Evolutionary conservation across 2,113 vertebrate genomes (phyloP), one percentile per base, ranked within the genome.

Genomic region (Melanerpes formicivorus): DNA sequence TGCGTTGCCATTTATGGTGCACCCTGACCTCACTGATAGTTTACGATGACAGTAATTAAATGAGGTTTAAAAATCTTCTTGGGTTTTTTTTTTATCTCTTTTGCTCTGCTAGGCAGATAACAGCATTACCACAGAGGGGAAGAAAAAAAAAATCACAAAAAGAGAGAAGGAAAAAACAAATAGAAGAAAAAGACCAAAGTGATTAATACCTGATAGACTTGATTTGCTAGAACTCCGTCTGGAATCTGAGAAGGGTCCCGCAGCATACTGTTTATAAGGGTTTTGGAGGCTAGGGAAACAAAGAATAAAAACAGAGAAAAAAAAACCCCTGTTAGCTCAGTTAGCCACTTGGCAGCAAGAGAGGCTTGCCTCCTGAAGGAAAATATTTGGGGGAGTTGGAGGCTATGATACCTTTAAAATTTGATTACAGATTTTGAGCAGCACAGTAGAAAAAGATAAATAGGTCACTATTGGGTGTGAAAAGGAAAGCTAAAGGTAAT

Each of bases 241-340:
- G 99, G 98, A 97, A 99, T 99, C 96, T 98, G 98, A 86, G 98
- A 98, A 85, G 99, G 98, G 95, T 99, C 99, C 94, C 99, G 98
- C 5, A 99, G 97, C 99, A 99, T 99, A 97, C 97, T 98, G 97
- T 97, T 99, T 96, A 99, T 97, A 87, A 98, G 96, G 66, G 98
- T 97, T 98, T 99, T 99, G 95, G 98, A 98, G 52, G 98, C 99
- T 99, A 97, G 22, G 50, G 52, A 94, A 94, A 95, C 77, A 94
- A 96, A 94, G 93, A 95, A 73, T 91, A 85, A 95, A 93, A 96
- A 60, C 27, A 88, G 25, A 85, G 8, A 54, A 80, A 87, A 92
- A 90, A 62, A 14, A 34, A 37, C 8, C 14, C 4, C 44, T 90
- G 84, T 97, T 96, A 97, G 88, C 62, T 94, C 77, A 93, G 32